Base-by-base conservation (phyloP, 2,113 vertebrate species). In the Scortum barcoo region DNA sequence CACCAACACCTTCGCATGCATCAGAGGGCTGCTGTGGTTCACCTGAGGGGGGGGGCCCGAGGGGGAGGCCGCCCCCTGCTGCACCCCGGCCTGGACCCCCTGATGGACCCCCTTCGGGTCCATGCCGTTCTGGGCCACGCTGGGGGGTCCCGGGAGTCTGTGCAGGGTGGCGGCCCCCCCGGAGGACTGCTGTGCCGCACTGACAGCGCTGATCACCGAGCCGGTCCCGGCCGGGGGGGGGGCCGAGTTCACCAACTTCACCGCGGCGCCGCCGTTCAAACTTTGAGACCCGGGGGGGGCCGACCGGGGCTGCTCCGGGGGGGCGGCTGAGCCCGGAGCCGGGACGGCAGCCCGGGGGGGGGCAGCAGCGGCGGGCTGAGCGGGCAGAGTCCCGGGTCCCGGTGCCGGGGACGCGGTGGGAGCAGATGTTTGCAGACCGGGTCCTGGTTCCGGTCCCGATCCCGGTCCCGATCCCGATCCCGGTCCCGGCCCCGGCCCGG, bases 121-220 rank as follows among this genome's bases (percentile, higher is more conserved):
- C 19, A 95, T 84, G 4, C 95, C 95, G 75, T 95, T 95, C 81
- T 95, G 96, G 75, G 94, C 90, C 20, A 91, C 84, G 86, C 79
- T 89, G 69, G 88, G 93, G 94, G 73, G n/a, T n/a, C 82, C 88
- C 6, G 94, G 94, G 54, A 88, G 94, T 60, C 93, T 84, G 78
- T 95, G 94, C 58, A 94, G 69, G 5, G 91, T 71, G 36, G 91
- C 91, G 0, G 94, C 46, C 53, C 88, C 70, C 70, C 61, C 82
- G 2, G 90, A 60, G 61, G 92, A 22, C 74, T 91, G n/a, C n/a
- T n/a, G n/a, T n/a, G n/a, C n/a, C n/a, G 90, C 40, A 7, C 56
- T 85, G 78, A 78, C 84, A 46, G 87, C 6, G 40, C 80, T 91
- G 11, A 90, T 87, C 0, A 89, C 89, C 1, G 91, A 62, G 73